Conservation (phyloP, 2,797 vertebrate species). For the Coracias cyanogaster region DNA sequence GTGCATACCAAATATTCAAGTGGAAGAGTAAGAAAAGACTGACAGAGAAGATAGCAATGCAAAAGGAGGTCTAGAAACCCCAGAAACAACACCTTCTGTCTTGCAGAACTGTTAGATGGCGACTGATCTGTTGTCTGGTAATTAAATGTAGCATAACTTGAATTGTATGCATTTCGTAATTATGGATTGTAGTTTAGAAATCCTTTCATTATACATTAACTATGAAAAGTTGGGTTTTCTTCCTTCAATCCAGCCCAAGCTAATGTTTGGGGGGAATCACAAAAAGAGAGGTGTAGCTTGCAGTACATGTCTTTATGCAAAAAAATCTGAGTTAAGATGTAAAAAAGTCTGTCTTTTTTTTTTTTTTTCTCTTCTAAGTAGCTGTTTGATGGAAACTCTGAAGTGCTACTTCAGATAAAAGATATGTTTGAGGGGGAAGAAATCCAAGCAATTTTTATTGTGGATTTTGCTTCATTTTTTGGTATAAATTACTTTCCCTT, state of each 20-base stretch:
- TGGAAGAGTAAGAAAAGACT: slow-evolving; percentile 16
- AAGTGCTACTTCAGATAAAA: not conserved
- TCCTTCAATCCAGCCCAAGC: not conserved
- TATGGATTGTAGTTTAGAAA: not conserved
- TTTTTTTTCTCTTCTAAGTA: not conserved
- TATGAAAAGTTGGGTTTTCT: not conserved
- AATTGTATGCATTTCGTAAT: not conserved
- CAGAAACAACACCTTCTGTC: not conserved
- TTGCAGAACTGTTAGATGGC: not conserved
- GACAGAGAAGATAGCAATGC: not conserved
- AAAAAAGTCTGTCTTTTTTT: not conserved
- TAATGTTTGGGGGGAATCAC: not conserved
- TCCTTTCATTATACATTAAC: not conserved
- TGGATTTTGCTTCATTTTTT: not conserved
- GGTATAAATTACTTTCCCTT: not conserved
- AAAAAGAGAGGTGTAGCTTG: not conserved
- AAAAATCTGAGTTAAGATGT: not conserved
- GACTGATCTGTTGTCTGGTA: not conserved
- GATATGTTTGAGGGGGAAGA: not conserved
- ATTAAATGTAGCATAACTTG: not conserved
- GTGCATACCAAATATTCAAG: slow-evolving; percentile 40
- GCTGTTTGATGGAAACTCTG: not conserved
- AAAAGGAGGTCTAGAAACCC: not conserved
- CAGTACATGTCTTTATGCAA: not conserved
- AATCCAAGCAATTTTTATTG: not conserved